phyloP scores from a whole-genome alignment of 1,140 invertebrate species.

The Grapholita molesta region DNA sequence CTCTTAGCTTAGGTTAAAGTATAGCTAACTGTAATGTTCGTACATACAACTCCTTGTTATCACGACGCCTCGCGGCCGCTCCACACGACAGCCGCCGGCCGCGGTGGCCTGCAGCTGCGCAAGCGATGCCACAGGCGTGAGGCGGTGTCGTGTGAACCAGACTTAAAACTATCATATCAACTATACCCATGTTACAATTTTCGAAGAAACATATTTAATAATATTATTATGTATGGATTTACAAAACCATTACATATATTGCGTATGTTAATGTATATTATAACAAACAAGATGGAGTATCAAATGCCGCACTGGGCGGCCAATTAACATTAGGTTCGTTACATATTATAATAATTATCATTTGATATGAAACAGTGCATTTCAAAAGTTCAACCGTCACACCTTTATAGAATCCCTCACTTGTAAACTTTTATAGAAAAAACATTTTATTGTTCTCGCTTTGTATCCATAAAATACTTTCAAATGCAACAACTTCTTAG shows the following conservation, averaged over 20 bases:
- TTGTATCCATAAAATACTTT: slow-evolving; percentile 77
- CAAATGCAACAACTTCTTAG: slow-evolving; percentile 77
- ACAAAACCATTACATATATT: slow-evolving; percentile 51
- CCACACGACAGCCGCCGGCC: neutral
- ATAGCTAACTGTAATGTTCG: slow-evolving; percentile 33
- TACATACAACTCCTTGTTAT: slow-evolving; percentile 44
- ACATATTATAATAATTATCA: slow-evolving; percentile 56
- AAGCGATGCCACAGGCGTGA: neutral
- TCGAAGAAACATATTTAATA: slow-evolving; percentile 40
- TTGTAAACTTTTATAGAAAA: slow-evolving; percentile 76
- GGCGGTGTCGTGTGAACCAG: slow-evolving; percentile 6
- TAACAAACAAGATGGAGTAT: slow-evolving; percentile 73
- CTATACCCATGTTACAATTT: slow-evolving; percentile 46
- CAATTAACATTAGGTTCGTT: slow-evolving; percentile 49
- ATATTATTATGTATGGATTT: slow-evolving; percentile 48
- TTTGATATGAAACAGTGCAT: slow-evolving; percentile 58
- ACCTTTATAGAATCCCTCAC: slow-evolving; percentile 58
- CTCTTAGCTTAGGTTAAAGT: slow-evolving; percentile 19
- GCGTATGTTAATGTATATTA: slow-evolving; percentile 61
- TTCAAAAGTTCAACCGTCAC: slow-evolving; percentile 54
- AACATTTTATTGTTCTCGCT: slow-evolving; percentile 76
- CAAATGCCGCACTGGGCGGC: slow-evolving; percentile 49
- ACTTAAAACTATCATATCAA: slow-evolving; percentile 25
- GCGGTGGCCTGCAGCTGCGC: neutral
- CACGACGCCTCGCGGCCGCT: slow-evolving; percentile 35